phyloP scores from a whole-genome alignment of 2,113 vertebrate genomes.

The Entosphenus tridentatus region DNA sequence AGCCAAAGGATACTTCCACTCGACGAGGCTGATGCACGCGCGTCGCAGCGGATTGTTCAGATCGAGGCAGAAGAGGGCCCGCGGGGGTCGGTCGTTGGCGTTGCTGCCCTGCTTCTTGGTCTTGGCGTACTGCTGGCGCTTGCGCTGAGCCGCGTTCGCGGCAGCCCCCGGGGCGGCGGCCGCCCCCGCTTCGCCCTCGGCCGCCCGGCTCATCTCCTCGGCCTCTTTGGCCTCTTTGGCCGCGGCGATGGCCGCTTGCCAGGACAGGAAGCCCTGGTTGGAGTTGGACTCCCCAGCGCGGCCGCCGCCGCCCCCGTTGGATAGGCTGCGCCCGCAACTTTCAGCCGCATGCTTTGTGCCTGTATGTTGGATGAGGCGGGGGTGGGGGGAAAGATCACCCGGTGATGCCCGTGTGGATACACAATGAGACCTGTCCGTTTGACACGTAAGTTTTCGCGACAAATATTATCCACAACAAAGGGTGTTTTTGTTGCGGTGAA shows the following conservation, averaged over 20 bases:
- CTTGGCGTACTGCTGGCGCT: conserved; percentile 96
- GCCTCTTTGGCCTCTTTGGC: conserved; percentile 76
- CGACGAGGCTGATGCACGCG: conserved; percentile 98
- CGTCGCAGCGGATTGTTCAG: conserved; percentile 95
- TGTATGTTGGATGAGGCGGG: no score
- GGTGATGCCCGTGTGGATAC: no score
- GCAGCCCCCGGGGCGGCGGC: conserved; percentile 53
- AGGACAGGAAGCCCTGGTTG: conserved; percentile 39
- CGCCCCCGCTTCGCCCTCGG: conserved; percentile 46
- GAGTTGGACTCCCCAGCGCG: conserved; percentile 60
- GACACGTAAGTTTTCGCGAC: no score
- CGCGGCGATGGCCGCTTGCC: conserved; percentile 88
- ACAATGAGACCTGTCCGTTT: no score
- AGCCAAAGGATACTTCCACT: conserved; percentile 98
- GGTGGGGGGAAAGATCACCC: no score
- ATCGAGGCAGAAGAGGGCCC: conserved; percentile 90
- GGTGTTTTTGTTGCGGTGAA: no score
- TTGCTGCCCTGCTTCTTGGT: conserved; percentile 96
- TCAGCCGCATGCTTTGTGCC: no score
- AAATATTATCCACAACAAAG: no score
- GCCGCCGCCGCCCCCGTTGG: conserved; percentile 24
- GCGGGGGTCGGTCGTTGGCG: conserved; percentile 64
- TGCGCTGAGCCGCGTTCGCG: conserved; percentile 90
- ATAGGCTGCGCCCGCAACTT: no score
- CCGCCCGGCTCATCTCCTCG: conserved; percentile 72